phyloP scores from a whole-genome alignment of 92 coral and sea anemone genomes.

The Diadumene lineata region DNA sequence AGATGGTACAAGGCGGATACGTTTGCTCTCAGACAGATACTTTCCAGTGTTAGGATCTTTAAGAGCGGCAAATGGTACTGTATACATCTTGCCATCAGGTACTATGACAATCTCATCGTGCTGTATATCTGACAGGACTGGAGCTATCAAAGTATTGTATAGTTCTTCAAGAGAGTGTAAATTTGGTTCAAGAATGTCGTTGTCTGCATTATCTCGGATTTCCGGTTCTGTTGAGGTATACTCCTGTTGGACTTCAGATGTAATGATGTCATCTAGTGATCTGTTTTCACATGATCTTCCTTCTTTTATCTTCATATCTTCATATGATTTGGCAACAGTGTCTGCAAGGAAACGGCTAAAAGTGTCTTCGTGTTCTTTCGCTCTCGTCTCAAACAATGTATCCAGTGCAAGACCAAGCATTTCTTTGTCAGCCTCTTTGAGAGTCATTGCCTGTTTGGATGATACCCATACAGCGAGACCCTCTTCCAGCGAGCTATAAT shows the following conservation, averaged over 20 bases:
- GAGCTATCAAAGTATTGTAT: conserved; percentile 6
- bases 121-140: conserved; percentile 3
- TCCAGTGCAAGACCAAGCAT: background rate
- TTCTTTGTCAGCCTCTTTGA: background rate
- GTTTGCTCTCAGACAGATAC: conserved; percentile 36
- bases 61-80: conserved; percentile 40
- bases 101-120: conserved; percentile 26
- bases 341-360: background rate
- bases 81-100: conserved; percentile 27
- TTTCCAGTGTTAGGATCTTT: conserved; percentile 5
- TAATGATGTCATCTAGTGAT: background rate
- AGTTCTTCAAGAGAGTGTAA: conserved; percentile 13
- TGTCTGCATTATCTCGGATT: background rate
- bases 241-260: background rate
- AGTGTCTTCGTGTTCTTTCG: background rate
- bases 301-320: background rate
- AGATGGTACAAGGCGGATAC: conserved; percentile 45
- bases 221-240: background rate
- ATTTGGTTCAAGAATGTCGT: background rate
- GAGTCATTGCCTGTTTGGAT: background rate
- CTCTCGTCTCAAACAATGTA: background rate
- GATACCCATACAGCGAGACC: background rate
- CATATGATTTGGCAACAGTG: background rate
- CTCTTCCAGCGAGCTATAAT: background rate
- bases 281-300: conserved; percentile 1